Conservation (phyloP, 2,113 vertebrate genomes). For the Halcyon malimbica region DNA sequence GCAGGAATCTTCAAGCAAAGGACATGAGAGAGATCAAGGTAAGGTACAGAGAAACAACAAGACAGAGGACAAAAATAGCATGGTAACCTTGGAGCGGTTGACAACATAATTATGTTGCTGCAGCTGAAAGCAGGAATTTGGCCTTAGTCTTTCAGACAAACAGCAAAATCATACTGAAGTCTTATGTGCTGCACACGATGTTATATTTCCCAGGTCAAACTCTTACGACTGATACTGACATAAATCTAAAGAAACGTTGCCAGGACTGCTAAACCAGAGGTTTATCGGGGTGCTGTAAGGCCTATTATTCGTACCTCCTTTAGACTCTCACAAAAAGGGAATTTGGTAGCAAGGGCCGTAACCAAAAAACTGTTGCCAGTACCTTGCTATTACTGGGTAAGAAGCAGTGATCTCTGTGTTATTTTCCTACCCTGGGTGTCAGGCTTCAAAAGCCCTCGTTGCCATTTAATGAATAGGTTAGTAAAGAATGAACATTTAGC, state of each 20-base stretch:
- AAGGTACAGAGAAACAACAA: neutral
- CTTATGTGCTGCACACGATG: accelerated
- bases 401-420: neutral
- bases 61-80: neutral
- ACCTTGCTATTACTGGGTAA: neutral
- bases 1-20: neutral
- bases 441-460: neutral
- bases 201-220: neutral
- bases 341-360: neutral
- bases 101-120: neutral
- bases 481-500: neutral
- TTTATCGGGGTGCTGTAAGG: neutral
- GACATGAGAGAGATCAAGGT: neutral
- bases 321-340: neutral
- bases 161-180: neutral
- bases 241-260: neutral
- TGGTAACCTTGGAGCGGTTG: neutral
- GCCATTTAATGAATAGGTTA: neutral
- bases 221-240: neutral
- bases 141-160: neutral
- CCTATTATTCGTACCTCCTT: neutral
- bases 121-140: neutral
- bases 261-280: neutral
- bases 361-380: neutral
- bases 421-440: neutral